Percentiles rank a stretch among this genome's conserved stretches.
phyloP scores from a whole-genome alignment of 2,797 vertebrate genomes.

The Tiaroga cobitis region DNA sequence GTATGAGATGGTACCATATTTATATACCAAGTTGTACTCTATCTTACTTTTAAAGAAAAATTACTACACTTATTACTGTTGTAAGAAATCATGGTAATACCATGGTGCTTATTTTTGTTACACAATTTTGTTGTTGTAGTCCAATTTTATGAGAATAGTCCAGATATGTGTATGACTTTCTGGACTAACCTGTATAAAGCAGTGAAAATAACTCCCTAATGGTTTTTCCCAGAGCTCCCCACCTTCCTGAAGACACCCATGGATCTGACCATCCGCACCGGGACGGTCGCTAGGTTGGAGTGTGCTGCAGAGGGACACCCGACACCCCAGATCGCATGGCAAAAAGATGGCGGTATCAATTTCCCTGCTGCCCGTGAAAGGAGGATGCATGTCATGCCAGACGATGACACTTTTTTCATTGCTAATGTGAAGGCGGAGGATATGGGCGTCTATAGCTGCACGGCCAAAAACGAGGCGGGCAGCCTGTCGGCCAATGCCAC shows the following conservation, averaged over 20 bases:
- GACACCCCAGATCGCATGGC: slow-evolving; percentile 95
- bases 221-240: slow-evolving; percentile 76
- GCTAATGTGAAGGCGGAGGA: slow-evolving; percentile 94
- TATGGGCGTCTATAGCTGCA: slow-evolving; percentile 95
- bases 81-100: neutral
- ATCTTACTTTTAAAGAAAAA: neutral
- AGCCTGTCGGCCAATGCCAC: slow-evolving; percentile 94
- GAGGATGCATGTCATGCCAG: slow-evolving; percentile 99
- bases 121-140: neutral
- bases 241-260: slow-evolving; percentile 95
- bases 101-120: neutral
- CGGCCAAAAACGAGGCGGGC: slow-evolving; percentile 93
- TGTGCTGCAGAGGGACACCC: slow-evolving; percentile 93
- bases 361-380: slow-evolving; percentile 95
- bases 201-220: neutral
- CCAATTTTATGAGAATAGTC: neutral
- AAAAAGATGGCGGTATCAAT: slow-evolving; percentile 96
- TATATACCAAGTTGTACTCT: neutral
- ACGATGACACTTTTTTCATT: slow-evolving; percentile 98
- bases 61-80: neutral
- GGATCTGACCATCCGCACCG: slow-evolving; percentile 92
- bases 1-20: neutral
- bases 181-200: neutral
- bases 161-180: neutral
- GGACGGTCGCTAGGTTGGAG: slow-evolving; percentile 90